Conservation (phyloP, 2,888 invertebrate species). For the Dryocosmus kuriphilus region DNA sequence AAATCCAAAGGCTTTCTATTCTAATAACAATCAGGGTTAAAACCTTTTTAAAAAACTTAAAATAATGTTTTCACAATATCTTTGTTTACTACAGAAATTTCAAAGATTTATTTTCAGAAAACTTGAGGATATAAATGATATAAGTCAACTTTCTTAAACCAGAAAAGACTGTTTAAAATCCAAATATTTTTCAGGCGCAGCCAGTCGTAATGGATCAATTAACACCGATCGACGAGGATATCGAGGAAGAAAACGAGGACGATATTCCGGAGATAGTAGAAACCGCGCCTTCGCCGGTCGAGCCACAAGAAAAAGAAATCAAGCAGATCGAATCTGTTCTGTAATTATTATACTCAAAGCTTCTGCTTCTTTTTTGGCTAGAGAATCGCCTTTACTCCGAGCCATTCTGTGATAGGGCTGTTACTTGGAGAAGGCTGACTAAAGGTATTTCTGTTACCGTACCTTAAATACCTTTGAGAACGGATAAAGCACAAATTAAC, state of each 20-base stretch:
- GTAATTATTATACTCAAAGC: constrained; percentile 75
- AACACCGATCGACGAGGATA: constrained; percentile 88
- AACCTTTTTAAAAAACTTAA: too few relatives aligned
- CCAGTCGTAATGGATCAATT: constrained; percentile 85
- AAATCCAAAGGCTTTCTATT: too few relatives aligned
- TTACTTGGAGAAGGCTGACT: constrained; percentile 53
- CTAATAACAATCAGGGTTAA: too few relatives aligned
- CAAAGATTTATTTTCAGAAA: too few relatives aligned
- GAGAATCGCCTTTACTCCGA: constrained; percentile 71
- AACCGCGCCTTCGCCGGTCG: constrained; percentile 82
- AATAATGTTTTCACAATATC: too few relatives aligned
- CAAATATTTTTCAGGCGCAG: constrained; percentile 78
- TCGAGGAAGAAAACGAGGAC: constrained; percentile 85
- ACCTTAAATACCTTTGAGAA: constrained; percentile 51
- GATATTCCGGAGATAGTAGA: constrained; percentile 89
- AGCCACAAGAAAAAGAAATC: constrained; percentile 79
- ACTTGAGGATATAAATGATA: too few relatives aligned
- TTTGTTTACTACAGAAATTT: too few relatives aligned
- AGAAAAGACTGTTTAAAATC: not conserved
- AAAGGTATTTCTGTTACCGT: constrained; percentile 57
- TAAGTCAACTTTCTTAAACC: not conserved
- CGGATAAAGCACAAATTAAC: constrained; percentile 67
- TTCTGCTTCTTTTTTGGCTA: constrained; percentile 48
- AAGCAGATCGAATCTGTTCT: constrained; percentile 88
- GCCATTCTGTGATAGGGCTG: constrained; percentile 74